phyloP scores from a whole-genome alignment of 2,797 vertebrate genomes.

The Triplophysa bombifrons region DNA sequence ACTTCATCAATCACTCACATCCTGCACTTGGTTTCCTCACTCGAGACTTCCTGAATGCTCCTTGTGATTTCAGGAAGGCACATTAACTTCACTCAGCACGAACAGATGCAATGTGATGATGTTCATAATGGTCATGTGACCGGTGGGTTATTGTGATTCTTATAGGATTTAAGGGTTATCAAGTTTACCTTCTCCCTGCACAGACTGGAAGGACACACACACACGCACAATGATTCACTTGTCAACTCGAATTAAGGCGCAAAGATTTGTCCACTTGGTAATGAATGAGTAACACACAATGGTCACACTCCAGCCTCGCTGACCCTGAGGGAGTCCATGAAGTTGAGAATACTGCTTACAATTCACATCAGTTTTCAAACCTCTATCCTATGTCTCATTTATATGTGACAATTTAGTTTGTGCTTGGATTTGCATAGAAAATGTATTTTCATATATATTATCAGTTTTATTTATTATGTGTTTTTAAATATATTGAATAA shows the following conservation, averaged over 20 bases:
- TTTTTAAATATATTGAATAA: too few relatives aligned
- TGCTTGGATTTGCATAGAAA: neutral
- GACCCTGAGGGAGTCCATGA: neutral
- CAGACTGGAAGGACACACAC: neutral
- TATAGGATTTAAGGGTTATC: constrained; percentile 45
- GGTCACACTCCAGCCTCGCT: constrained; percentile 19
- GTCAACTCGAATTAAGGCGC: constrained; percentile 16
- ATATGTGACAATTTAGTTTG: neutral
- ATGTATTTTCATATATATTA: too few relatives aligned
- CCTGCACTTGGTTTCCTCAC: constrained; percentile 70
- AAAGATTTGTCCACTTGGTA: constrained; percentile 34
- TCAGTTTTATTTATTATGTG: too few relatives aligned
- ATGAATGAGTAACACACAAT: constrained; percentile 26
- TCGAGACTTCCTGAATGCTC: constrained; percentile 62
- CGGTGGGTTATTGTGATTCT: constrained; percentile 34
- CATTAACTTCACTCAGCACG: constrained; percentile 66
- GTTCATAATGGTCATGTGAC: neutral
- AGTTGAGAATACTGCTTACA: neutral
- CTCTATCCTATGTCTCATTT: neutral
- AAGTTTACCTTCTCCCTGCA: constrained; percentile 37
- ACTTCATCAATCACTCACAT: constrained; percentile 69
- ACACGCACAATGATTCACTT: constrained; percentile 23
- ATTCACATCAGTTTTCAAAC: neutral
- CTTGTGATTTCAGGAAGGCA: constrained; percentile 54
- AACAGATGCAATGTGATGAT: constrained; percentile 49